phyloP scores from a whole-genome alignment of 2,797 vertebrate genomes.

The Coccyzus lansbergi region DNA sequence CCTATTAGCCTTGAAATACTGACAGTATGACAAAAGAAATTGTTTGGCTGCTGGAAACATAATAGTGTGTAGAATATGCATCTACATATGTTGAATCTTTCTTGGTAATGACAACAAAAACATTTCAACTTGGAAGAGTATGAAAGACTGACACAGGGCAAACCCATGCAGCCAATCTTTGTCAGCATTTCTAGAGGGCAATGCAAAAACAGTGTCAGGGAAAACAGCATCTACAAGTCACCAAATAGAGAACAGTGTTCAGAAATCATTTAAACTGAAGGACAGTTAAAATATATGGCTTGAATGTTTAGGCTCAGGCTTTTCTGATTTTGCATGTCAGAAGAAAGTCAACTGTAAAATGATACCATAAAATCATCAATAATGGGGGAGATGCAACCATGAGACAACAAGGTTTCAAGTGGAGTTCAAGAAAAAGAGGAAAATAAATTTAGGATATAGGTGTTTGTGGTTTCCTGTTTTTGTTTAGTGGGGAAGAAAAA shows the following conservation, averaged over 20 bases:
- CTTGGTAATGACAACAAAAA: constrained; percentile 50
- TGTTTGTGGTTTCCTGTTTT: not conserved
- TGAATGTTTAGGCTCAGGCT: constrained; percentile 7
- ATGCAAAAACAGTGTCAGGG: not conserved
- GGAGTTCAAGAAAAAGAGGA: constrained; percentile 6
- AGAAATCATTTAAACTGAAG: constrained; percentile 56
- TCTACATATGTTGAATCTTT: constrained; percentile 43
- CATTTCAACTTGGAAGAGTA: constrained; percentile 9
- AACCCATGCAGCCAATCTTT: not conserved
- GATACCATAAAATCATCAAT: not conserved
- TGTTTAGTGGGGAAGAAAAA: not conserved
- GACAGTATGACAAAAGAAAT: not conserved
- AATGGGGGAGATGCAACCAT: not conserved
- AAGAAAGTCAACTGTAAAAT: constrained; percentile 50
- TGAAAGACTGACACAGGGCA: constrained; percentile 53
- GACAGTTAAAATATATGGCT: constrained; percentile 45
- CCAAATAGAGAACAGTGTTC: not conserved
- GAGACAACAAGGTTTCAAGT: constrained; percentile 15
- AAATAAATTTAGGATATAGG: not conserved
- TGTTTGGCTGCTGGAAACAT: not conserved
- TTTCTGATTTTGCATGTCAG: constrained; percentile 50
- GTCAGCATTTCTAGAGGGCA: constrained; percentile 66
- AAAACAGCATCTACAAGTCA: constrained; percentile 13
- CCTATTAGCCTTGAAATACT: not conserved
- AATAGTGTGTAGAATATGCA: constrained; percentile 46